phyloP scores from a whole-genome alignment of 2,797 vertebrate genomes.

The Menidia menidia region DNA sequence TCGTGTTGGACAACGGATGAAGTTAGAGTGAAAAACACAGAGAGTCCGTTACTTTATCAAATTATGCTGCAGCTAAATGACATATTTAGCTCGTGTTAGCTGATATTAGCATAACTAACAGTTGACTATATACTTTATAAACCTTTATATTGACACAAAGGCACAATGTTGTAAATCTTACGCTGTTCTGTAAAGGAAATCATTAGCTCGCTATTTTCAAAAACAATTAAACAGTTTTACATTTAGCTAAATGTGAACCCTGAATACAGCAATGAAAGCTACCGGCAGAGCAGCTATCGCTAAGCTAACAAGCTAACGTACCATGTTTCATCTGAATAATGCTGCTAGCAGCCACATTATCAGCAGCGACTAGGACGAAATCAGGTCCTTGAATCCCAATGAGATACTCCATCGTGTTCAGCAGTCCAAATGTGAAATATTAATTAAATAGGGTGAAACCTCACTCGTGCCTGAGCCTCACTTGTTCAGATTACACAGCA shows the following conservation, averaged over 20 bases:
- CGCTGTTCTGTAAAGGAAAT: no score
- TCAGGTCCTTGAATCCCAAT: slow-evolving; percentile 95
- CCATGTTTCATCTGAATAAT: slow-evolving; percentile 98
- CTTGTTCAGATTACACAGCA: slow-evolving; percentile 85
- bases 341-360: slow-evolving; percentile 91
- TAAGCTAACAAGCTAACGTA: slow-evolving; percentile 77
- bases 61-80: no score
- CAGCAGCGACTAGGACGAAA: slow-evolving; percentile 92
- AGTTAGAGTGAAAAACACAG: no score
- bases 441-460: neutral
- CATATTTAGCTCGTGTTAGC: neutral
- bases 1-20: no score
- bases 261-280: neutral
- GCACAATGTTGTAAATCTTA: no score
- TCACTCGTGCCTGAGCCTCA: neutral
- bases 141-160: no score
- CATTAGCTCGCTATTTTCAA: neutral
- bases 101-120: slow-evolving; percentile 33
- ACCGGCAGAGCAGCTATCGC: slow-evolving; percentile 49
- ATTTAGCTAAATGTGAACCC: neutral
- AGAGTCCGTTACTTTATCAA: no score
- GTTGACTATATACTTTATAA: neutral
- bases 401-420: slow-evolving; percentile 91
- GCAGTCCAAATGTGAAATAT: accelerated
- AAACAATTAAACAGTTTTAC: accelerated